phyloP scores from a whole-genome alignment of 2,113 vertebrate species.

The Crotophaga sulcirostris region DNA sequence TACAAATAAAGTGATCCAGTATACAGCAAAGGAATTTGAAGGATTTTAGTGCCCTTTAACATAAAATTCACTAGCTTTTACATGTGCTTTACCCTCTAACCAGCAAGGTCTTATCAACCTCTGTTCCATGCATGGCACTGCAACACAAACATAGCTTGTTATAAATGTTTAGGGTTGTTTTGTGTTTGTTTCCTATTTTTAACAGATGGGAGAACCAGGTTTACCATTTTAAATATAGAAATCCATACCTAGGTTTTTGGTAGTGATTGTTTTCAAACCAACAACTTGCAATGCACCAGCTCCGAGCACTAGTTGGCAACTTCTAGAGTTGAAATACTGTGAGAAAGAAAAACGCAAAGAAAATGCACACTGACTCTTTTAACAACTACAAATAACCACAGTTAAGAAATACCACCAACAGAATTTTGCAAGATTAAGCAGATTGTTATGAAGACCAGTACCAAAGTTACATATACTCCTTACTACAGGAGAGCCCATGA shows the following conservation, averaged over 20 bases:
- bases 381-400: not conserved
- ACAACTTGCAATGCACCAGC: constrained; percentile 96
- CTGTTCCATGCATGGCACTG: not conserved
- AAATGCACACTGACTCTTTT: not conserved
- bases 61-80: not conserved
- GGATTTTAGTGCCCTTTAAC: not conserved
- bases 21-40: not conserved
- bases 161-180: not conserved
- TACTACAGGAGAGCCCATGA: no score
- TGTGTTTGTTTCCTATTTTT: not conserved
- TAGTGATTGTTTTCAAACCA: constrained; percentile 98
- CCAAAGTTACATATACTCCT: not conserved
- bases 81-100: not conserved
- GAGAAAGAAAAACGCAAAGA: not conserved
- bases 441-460: not conserved
- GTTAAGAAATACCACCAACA: not conserved
- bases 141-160: not conserved
- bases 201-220: not conserved
- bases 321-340: constrained; percentile 98
- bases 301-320: constrained; percentile 96
- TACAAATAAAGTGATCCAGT: not conserved
- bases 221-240: not conserved
- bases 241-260: constrained; percentile 92
- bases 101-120: not conserved
- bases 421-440: not conserved